Evolutionary conservation across 2,888 invertebrate species (phyloP).

Genomic region (Perdita meconis): DNA sequence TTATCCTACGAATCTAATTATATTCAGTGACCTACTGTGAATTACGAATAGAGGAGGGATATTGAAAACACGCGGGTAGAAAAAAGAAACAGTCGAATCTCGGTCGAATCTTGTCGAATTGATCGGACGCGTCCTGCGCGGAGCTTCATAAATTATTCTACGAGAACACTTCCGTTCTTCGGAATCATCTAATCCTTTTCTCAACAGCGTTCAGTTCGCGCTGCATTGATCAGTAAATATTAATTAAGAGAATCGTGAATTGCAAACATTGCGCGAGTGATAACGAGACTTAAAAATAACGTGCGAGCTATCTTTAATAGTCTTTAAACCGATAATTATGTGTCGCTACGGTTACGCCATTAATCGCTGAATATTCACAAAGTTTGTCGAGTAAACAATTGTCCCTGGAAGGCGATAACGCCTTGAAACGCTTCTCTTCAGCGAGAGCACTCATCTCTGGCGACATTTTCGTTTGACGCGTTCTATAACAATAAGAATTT

Average conservation of each 20-base stretch:
- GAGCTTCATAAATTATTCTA: too few species aligned
- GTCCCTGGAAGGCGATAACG: slow-evolving; percentile 3
- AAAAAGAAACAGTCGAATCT: background rate
- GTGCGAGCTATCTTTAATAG: slow-evolving; percentile 14
- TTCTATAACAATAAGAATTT: too few species aligned
- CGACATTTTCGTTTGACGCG: too few species aligned
- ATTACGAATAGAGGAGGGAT: slow-evolving; percentile 25
- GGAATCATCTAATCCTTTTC: background rate
- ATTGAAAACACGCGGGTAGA: background rate
- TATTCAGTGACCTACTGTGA: slow-evolving; percentile 34
- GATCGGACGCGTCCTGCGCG: too few species aligned
- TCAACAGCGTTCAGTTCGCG: background rate
- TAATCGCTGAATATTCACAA: slow-evolving; percentile 12
- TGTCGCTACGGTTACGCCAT: background rate
- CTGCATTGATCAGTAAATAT: background rate
- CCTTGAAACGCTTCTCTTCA: slow-evolving; percentile 7
- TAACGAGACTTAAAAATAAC: slow-evolving; percentile 26
- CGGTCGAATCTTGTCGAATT: background rate
- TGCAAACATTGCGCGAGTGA: slow-evolving; percentile 2
- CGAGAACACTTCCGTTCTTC: too few species aligned
- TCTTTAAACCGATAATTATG: slow-evolving; percentile 16
- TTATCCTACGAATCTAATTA: slow-evolving; percentile 29
- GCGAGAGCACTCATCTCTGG: too few species aligned
- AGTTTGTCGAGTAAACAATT: slow-evolving; percentile 4
- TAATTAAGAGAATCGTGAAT: background rate